phyloP scores from a whole-genome alignment of 2,797 vertebrate genomes.

The Pseudomugil tenellus region DNA sequence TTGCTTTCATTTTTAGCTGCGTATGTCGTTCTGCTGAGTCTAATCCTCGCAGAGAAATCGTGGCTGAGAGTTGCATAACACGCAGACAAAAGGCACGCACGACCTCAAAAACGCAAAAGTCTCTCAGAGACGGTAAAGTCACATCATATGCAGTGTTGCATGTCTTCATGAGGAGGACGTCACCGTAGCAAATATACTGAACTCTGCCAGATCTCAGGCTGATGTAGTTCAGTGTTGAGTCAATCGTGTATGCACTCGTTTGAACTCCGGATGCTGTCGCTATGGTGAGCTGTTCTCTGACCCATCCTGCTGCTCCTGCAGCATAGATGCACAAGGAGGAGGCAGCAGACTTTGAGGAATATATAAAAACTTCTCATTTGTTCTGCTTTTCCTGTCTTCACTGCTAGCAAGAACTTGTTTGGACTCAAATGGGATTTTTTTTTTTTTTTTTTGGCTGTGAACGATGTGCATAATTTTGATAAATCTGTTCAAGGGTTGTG shows the following conservation, averaged over 20 bases:
- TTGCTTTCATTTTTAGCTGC: constrained; percentile 3
- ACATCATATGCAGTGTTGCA: constrained; percentile 1
- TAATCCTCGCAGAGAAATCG: constrained; percentile 27
- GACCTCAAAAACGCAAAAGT: constrained; percentile 1
- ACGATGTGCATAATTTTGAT: background rate
- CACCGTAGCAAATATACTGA: background rate
- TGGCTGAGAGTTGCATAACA: constrained; percentile 31
- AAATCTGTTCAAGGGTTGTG: background rate
- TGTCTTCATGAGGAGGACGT: constrained; percentile 13
- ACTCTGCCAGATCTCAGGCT: constrained; percentile 20
- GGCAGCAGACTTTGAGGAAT: background rate
- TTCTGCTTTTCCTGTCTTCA: background rate
- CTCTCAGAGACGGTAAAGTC: constrained; percentile 8
- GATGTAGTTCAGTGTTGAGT: constrained; percentile 15
- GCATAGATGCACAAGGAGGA: background rate
- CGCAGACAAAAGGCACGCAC: constrained; percentile 15
- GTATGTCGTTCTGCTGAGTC: constrained; percentile 30
- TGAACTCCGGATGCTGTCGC: constrained; percentile 25
- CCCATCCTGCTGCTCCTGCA: background rate
- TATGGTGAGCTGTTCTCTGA: constrained; percentile 28
- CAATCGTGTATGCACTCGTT: constrained; percentile 23
- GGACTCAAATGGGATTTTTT: no score
- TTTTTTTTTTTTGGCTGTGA: no score
- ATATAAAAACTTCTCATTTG: background rate
- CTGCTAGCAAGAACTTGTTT: no score